Evolutionary conservation across 2,797 vertebrate genomes (phyloP), one percentile per base, ranked within the genome.

Genomic region (Threskiornis aethiopicus): DNA sequence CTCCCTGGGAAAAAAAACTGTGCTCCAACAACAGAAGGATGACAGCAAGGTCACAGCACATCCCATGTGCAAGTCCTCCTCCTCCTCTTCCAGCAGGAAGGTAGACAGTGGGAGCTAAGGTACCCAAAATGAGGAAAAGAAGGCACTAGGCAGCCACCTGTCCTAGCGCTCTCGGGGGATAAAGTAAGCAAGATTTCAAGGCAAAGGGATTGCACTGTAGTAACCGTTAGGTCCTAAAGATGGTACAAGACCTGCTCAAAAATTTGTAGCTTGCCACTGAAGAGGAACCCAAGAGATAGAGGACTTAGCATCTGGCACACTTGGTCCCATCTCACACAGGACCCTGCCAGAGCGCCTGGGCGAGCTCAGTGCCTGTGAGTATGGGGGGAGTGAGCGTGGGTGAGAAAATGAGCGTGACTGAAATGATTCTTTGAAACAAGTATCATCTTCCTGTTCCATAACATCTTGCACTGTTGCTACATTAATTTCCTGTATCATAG

Each of bases 341-440:
- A 79, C 69, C 41, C 54, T 81, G 19, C 28, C 22, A 41, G 77
- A 84, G 37, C 3, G 0, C 37, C 65, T 73, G 3, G 12, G 44
- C 0, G 0, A 78, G 22, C 22, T 87, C 4, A 1, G 41, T 87
- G 58, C 54, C 31, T 64, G 41, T 66, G 47, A 79, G 59, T 77
- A 57, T 0, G 0, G 29, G 49, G 35, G 6, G 7, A 72, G 22
- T 31, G 24, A 85, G n/a, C 0, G 0, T 17, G 41, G 35, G 19
- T 55, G 25, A 64, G 62, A 72, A 67, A 92, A 76, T 44, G 24
- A 25, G 33, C 11, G 29, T 2, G 1, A 72, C 47, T 10, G 3
- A 81, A 92, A 69, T 0, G 0, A 5, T 67, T 88, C 64, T 87
- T 77, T 20, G 12, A 78, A 91, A 75, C 0, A 0, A 2, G 0